Percentiles rank a stretch among this genome's conserved stretches.
Evolutionary conservation across 2,888 invertebrate genomes (phyloP).

Genomic region (Fabriciana adippe): DNA sequence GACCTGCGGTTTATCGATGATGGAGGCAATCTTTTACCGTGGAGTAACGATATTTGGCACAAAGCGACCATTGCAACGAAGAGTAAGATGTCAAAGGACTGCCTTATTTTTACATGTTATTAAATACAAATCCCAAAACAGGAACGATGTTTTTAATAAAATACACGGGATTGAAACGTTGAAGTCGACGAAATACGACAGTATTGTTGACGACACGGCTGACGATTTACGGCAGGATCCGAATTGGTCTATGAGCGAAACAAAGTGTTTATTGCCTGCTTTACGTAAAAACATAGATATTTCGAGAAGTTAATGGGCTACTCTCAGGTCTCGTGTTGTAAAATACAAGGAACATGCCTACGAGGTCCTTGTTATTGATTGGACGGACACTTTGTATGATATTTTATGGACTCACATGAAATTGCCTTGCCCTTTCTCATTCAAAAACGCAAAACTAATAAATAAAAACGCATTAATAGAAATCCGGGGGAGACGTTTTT

Average conservation of each 20-base stretch:
- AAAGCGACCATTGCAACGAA: slow-evolving; percentile 6
- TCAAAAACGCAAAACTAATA: slow-evolving; percentile 8
- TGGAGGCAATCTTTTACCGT: slow-evolving; percentile 15
- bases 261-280: no score
- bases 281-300: no score
- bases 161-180: slow-evolving; percentile 5
- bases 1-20: slow-evolving; percentile 11
- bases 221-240: no score
- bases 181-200: no score
- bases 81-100: slow-evolving; percentile 11
- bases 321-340: slow-evolving; percentile 1
- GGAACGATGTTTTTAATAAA: slow-evolving; percentile 8
- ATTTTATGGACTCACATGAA: slow-evolving; percentile 10
- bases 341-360: slow-evolving; percentile 10
- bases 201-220: no score
- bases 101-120: slow-evolving; percentile 5
- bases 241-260: no score
- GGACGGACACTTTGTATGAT: slow-evolving; percentile 10
- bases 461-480: no score
- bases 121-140: background rate
- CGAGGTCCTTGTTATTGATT: slow-evolving; percentile 11
- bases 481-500: background rate
- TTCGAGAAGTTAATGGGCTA: background rate
- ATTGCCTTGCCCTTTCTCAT: slow-evolving; percentile 14
- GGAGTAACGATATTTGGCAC: slow-evolving; percentile 13